Evolutionary conservation across 2,888 invertebrate species (phyloP).

Genomic region (Drosophila birchii): DNA sequence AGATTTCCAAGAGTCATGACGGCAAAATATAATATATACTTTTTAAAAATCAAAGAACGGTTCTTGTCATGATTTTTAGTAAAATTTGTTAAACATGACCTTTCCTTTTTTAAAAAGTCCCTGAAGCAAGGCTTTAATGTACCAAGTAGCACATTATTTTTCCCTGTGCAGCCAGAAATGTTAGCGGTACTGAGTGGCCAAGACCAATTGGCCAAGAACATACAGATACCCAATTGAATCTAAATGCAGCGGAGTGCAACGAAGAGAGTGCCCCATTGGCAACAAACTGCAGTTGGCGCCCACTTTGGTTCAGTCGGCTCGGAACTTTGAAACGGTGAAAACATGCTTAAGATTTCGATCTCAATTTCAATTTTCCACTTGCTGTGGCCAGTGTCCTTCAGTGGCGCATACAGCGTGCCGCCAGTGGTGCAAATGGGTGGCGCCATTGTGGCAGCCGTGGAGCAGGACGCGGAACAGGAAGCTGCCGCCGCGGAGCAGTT

Average conservation of each 20-base stretch:
- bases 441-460: conserved; percentile 69
- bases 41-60: background rate
- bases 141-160: background rate
- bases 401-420: conserved; percentile 45
- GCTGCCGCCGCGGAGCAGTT: conserved; percentile 34
- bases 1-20: background rate
- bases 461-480: conserved; percentile 58
- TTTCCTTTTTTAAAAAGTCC: background rate
- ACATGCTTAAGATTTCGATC: conserved; percentile 54
- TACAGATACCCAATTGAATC: conserved; percentile 31
- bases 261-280: conserved; percentile 31
- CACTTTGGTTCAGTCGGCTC: conserved; percentile 47
- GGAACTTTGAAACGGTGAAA: conserved; percentile 55
- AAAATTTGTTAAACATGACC: background rate
- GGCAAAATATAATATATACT: background rate
- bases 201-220: conserved; percentile 37
- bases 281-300: conserved; percentile 17
- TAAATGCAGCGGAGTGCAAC: conserved; percentile 68
- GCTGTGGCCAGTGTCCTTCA: conserved; percentile 43
- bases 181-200: conserved; percentile 51
- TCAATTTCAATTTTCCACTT: conserved; percentile 27
- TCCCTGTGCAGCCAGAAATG: conserved; percentile 25
- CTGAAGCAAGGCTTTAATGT: background rate
- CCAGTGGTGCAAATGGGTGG: conserved; percentile 61
- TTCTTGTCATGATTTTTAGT: background rate